phyloP scores from a whole-genome alignment of 2,113 vertebrate species.

The Passer domesticus region DNA sequence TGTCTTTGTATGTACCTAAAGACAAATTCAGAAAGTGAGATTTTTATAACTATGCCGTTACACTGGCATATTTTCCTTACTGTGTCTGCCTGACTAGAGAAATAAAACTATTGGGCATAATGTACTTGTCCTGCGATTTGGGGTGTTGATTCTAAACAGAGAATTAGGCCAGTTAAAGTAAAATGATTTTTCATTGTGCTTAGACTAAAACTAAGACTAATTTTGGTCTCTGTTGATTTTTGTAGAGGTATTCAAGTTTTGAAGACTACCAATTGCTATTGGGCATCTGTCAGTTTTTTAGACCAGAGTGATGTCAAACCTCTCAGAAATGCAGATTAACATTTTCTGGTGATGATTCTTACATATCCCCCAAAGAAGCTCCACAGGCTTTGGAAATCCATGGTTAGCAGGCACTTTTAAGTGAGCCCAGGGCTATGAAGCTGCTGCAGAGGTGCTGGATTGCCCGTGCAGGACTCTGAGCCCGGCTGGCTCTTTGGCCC shows the following conservation, averaged over 20 bases:
- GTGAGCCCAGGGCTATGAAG: not conserved
- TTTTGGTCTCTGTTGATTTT: not conserved
- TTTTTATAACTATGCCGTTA: not conserved
- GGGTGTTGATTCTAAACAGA: not conserved
- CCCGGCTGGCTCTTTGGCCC: not conserved
- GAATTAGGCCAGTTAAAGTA: not conserved
- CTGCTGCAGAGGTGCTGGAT: accelerated
- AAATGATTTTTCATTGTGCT: not conserved
- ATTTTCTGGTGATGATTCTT: not conserved
- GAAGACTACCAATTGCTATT: not conserved
- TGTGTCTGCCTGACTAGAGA: not conserved
- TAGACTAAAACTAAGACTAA: not conserved
- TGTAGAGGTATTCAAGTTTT: not conserved
- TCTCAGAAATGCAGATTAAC: not conserved
- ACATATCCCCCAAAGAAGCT: not conserved
- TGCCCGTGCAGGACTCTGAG: accelerated
- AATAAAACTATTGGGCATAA: not conserved
- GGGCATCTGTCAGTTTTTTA: not conserved
- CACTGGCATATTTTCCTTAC: not conserved
- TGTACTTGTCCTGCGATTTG: not conserved
- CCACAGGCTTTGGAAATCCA: not conserved
- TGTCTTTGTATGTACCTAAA: not conserved
- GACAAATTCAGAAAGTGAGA: not conserved
- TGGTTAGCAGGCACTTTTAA: not conserved
- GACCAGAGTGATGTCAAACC: not conserved